phyloP scores from a whole-genome alignment of 2,113 vertebrate species.

The Dicaeum eximium region DNA sequence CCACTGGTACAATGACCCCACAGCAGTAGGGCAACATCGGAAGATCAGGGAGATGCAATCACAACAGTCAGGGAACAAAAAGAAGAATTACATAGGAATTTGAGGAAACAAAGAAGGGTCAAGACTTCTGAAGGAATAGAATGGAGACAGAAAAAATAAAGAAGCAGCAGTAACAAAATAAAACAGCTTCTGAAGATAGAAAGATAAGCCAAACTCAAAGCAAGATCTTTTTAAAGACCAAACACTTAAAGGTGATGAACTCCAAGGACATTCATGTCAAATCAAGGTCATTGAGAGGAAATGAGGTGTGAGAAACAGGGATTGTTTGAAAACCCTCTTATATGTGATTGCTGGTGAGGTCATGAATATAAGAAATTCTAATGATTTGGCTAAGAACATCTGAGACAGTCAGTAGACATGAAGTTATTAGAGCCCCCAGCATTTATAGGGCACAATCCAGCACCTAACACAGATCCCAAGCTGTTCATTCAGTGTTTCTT shows the following conservation, averaged over 20 bases:
- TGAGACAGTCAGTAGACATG: not conserved
- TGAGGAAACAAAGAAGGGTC: not conserved
- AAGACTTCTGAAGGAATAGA: not conserved
- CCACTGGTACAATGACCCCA: not conserved
- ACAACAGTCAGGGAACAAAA: not conserved
- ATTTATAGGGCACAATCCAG: not conserved
- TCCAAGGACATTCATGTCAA: not conserved
- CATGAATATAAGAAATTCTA: not conserved
- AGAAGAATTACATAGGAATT: not conserved
- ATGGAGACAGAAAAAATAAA: not conserved
- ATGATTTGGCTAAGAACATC: not conserved
- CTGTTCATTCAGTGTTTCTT: not conserved
- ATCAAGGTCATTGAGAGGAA: not conserved
- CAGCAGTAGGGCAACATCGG: not conserved
- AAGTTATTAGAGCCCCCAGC: not conserved
- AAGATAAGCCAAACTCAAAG: not conserved
- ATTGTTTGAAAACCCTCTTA: not conserved
- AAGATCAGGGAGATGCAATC: not conserved
- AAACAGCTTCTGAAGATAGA: not conserved
- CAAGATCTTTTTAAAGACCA: not conserved
- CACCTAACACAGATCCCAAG: not conserved
- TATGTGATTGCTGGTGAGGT: not conserved
- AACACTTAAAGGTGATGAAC: not conserved
- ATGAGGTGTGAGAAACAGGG: not conserved
- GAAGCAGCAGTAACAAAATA: not conserved